Evolutionary conservation across 2,888 invertebrate genomes (phyloP), one percentile per base, ranked within the genome.

Genomic region (Dilophus febrilis): DNA sequence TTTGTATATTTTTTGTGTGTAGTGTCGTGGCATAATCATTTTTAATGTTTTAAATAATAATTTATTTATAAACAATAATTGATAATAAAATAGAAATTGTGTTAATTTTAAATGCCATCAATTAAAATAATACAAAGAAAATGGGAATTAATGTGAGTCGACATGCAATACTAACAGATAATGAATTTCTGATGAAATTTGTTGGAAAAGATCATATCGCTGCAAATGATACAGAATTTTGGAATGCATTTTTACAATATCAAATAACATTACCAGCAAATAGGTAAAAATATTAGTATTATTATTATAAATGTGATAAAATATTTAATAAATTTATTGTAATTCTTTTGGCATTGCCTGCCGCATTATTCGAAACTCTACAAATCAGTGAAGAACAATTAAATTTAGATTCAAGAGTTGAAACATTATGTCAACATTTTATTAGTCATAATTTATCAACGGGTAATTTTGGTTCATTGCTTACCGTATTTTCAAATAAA

Each of bases 161-260:
- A 49, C 77, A 81, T 53, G 72, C 76, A 39, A 85, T 92, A 56
- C 66, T 94, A 47, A 70, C 78, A 19, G 72, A 69, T 46, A 95
- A 94, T 62, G 81, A 82, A 52, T 75, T 80, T 54, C 66, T 95
- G 36, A 67, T 71, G 44, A 71, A 73, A 46, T 86, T 95, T 57
- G 80, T 83, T 45, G 80, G 87, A 0, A 68, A 72, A 29, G 81
- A 88, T 47, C 66, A 77, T 29, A 81, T 98, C 49, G 72, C 81
- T 5, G 72, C 78, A 7, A 86, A 87, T 56, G 87, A 88, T 57
- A 86, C 91, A 57, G 81, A 83, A 0, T 94, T 88, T 59, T 98
- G 97, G 97, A 88, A 88, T 57, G 77, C 81, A 48, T 72, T 98
- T 47, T 66, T 98, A 29, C 83, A 92, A 0, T 98, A 91, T 56